These are phyloP conservation scores for Actinemys pallida DNA, from an alignment of 2,113 vertebrate genomes.

Conservation along the genomic window DNA sequence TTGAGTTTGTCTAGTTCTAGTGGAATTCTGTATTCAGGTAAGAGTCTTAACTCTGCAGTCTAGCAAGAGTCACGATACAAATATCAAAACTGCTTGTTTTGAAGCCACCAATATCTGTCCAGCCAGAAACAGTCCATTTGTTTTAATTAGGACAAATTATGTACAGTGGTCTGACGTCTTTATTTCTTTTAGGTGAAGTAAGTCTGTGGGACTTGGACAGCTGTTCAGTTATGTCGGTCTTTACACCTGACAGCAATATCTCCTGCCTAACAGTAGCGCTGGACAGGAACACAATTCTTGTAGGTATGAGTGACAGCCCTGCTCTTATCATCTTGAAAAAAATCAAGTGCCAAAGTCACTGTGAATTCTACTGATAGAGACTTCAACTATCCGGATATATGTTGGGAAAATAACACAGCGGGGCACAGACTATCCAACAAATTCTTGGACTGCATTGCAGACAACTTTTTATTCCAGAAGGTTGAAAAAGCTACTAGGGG, in stretches of 20 bases:
- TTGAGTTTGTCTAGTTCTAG: not conserved
- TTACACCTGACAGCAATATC: constrained; percentile 71
- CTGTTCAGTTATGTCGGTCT: constrained; percentile 57
- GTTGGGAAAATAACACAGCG: no score
- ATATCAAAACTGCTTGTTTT: not conserved
- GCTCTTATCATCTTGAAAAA: constrained; percentile 62
- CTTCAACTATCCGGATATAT: not conserved
- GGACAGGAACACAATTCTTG: constrained; percentile 51
- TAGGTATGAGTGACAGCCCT: constrained; percentile 70
- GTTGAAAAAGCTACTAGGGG: no score
- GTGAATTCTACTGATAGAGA: constrained; percentile 9
- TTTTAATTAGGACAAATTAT: not conserved
- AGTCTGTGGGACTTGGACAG: constrained; percentile 74
- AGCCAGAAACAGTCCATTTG: not conserved
- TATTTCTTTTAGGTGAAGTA: constrained; percentile 46
- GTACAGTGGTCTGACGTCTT: not conserved
- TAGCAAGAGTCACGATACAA: not conserved
- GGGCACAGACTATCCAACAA: no score
- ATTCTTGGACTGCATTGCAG: no score
- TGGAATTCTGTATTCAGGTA: not conserved
- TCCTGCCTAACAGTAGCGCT: constrained; percentile 47
- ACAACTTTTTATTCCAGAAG: no score
- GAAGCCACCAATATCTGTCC: not conserved
- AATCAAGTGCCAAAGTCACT: constrained; percentile 12
- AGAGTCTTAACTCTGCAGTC: not conserved